Evolutionary conservation across 2,113 vertebrate species (phyloP).

Genomic region (Planiliza haematocheilus): DNA sequence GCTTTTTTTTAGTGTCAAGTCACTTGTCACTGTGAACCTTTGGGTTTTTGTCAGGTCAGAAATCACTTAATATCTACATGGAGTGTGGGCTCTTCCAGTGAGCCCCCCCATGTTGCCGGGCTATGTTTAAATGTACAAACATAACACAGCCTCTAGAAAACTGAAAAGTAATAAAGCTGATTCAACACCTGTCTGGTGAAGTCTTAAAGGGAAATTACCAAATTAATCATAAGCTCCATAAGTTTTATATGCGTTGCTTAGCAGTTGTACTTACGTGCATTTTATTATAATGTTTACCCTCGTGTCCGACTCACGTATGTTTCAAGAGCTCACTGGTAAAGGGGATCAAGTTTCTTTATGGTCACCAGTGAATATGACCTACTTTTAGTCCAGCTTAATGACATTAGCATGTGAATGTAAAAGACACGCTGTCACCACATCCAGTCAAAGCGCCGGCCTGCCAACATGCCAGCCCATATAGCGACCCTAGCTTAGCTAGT

Average conservation of each 20-base stretch:
- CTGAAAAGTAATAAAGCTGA: slow-evolving; percentile 1
- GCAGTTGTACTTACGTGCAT: slow-evolving; percentile 8
- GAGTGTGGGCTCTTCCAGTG: too few species aligned
- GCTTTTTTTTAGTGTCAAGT: too few species aligned
- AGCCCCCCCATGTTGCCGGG: too few species aligned
- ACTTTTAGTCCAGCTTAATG: slow-evolving; percentile 68
- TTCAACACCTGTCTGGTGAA: slow-evolving; percentile 1
- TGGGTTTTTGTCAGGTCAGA: too few species aligned
- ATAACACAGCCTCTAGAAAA: not conserved
- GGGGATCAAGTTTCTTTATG: slow-evolving; percentile 38
- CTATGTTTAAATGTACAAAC: too few species aligned
- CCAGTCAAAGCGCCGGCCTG: slow-evolving; percentile 39
- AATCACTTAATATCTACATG: too few species aligned
- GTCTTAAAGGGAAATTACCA: not conserved
- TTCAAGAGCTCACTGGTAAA: slow-evolving; percentile 8
- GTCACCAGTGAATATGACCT: slow-evolving; percentile 63
- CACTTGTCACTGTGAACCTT: too few species aligned
- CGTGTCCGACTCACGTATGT: not conserved
- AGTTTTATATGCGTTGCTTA: slow-evolving; percentile 9
- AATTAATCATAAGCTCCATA: slow-evolving; percentile 8
- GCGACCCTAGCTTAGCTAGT: slow-evolving; percentile 21
- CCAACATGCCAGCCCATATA: slow-evolving; percentile 53
- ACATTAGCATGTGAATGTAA: slow-evolving; percentile 68
- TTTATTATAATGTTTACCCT: slow-evolving; percentile 10
- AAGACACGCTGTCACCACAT: slow-evolving; percentile 55